A percentile compares a stretch with the other conserved stretches of the same genome.
These are phyloP conservation scores for Micromesistius poutassou DNA, from an alignment of 2,797 vertebrate genomes.

Conservation along the genomic window DNA sequence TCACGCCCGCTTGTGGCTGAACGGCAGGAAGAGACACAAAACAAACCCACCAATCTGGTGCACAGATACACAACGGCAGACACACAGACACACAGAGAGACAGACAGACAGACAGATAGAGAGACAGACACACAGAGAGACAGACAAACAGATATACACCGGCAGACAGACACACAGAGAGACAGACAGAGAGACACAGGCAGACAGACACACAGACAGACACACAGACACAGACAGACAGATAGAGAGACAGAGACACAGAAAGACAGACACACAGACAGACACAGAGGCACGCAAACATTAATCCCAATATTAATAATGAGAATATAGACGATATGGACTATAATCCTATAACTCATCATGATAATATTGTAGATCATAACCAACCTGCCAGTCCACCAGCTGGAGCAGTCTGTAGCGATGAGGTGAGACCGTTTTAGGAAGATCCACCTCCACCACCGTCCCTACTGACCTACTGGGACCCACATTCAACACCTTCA, in stretches of 20 bases:
- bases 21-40: too few species aligned
- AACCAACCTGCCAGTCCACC: slow-evolving; percentile 79
- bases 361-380: not conserved
- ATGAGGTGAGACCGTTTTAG: slow-evolving; percentile 80
- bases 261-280: slow-evolving; percentile 6
- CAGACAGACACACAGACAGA: not conserved
- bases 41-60: too few species aligned
- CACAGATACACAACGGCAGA: too few species aligned
- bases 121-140: too few species aligned
- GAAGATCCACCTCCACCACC: slow-evolving; percentile 78
- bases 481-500: slow-evolving; percentile 86
- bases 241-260: slow-evolving; percentile 12
- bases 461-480: slow-evolving; percentile 81
- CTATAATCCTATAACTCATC: not conserved
- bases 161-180: too few species aligned
- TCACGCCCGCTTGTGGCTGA: too few species aligned
- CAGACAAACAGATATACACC: too few species aligned
- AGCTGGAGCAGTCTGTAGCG: slow-evolving; percentile 77
- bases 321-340: not conserved
- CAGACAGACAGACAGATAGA: too few species aligned
- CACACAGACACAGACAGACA: slow-evolving; percentile 2
- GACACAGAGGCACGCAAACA: not conserved
- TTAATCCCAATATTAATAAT: not conserved
- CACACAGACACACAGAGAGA: too few species aligned
- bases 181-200: not conserved